A percentile compares a stretch with the other conserved stretches of the same genome.
phyloP scores from a whole-genome alignment of 2,888 invertebrate species.

The Agrotis puta region DNA sequence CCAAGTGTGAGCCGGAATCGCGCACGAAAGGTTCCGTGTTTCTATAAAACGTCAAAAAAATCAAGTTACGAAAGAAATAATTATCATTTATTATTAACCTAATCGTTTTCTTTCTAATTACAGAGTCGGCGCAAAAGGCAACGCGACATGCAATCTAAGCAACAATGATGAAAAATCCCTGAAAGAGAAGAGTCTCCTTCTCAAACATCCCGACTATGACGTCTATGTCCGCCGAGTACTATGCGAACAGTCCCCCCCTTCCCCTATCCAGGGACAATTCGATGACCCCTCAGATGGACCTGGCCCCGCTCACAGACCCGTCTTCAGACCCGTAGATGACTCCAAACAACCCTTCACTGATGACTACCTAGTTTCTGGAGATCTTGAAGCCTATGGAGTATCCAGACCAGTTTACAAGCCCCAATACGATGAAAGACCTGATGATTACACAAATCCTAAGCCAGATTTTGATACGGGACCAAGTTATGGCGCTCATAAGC shows the following conservation, averaged over 20 bases:
- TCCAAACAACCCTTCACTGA: slow-evolving; percentile 79
- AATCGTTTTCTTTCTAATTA: slow-evolving; percentile 54
- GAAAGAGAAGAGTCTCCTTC: slow-evolving; percentile 77
- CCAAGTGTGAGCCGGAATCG: no score
- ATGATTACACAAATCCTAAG: slow-evolving; percentile 76
- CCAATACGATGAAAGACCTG: slow-evolving; percentile 78
- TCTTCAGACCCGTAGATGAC: slow-evolving; percentile 80
- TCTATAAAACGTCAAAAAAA: no score
- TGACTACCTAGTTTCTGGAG: slow-evolving; percentile 73
- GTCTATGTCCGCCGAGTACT: slow-evolving; percentile 83
- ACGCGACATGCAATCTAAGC: slow-evolving; percentile 86
- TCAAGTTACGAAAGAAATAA: no score
- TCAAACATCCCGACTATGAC: slow-evolving; percentile 85
- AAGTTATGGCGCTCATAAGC: slow-evolving; percentile 81
- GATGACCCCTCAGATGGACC: slow-evolving; percentile 72
- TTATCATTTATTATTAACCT: no score
- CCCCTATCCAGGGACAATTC: slow-evolving; percentile 78
- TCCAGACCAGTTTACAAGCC: slow-evolving; percentile 69
- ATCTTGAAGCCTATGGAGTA: slow-evolving; percentile 67
- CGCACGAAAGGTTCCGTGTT: no score
- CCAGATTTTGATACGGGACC: slow-evolving; percentile 79
- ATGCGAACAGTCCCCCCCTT: slow-evolving; percentile 85
- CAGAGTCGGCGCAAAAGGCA: slow-evolving; percentile 89
- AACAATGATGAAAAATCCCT: slow-evolving; percentile 80
- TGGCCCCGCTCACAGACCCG: slow-evolving; percentile 75